Conservation (phyloP, 92 coral and sea anemone species). For the Nematostella vectensis region DNA sequence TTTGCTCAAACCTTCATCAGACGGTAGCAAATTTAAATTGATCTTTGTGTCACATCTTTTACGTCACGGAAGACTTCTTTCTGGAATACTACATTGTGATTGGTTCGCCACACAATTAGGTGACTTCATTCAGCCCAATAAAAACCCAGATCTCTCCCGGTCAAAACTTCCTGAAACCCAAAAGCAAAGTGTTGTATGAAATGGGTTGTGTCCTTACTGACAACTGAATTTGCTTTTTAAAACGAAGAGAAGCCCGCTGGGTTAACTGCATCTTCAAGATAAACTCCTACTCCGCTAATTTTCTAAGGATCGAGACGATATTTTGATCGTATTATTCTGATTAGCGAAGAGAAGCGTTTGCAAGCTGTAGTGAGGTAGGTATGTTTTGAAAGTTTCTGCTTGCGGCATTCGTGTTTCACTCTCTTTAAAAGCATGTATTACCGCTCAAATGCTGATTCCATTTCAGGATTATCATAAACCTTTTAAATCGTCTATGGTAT, state of each 20-base stretch:
- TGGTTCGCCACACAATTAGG: no score
- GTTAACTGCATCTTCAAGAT: not conserved
- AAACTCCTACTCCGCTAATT: not conserved
- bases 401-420: no score
- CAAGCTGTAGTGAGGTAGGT: not conserved
- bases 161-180: not conserved
- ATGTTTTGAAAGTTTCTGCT: no score
- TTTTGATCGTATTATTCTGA: not conserved
- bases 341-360: not conserved
- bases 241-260: not conserved
- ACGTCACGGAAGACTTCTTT: not conserved
- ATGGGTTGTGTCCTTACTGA: not conserved
- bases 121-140: no score
- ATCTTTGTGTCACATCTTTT: not conserved
- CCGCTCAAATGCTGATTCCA: no score
- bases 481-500: no score
- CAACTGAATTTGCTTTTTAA: not conserved
- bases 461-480: no score
- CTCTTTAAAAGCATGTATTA: no score
- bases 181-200: not conserved
- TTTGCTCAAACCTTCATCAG: not conserved
- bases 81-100: no score
- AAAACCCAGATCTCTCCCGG: constrained; percentile 1
- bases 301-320: not conserved
- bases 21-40: not conserved